Conservation (phyloP, 2,888 invertebrate species). For the Odontomyia ornata region DNA sequence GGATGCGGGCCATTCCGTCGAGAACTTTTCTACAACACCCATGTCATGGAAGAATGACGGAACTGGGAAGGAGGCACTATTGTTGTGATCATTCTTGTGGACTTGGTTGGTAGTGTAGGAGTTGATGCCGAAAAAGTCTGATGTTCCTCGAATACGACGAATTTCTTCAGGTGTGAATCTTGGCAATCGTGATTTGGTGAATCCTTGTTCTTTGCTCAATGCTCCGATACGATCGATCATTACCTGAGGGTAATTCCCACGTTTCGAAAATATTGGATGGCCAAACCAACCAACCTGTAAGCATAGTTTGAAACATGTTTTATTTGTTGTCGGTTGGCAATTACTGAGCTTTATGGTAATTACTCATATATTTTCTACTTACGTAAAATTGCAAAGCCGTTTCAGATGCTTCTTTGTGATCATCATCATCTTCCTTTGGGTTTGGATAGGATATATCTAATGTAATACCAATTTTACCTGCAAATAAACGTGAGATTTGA, state of each 20-base stretch:
- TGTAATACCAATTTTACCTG: constrained; percentile 71
- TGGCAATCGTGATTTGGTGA: constrained; percentile 70
- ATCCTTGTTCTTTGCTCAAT: constrained; percentile 70
- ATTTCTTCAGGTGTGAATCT: constrained; percentile 70
- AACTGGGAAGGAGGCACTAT: constrained; percentile 59
- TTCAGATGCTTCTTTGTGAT: constrained; percentile 71
- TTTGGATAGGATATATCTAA: constrained; percentile 71
- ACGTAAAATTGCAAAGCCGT: constrained; percentile 70
- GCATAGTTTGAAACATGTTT: too few relatives aligned
- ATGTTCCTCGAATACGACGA: constrained; percentile 68
- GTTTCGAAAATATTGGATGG: constrained; percentile 71
- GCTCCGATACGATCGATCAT: constrained; percentile 70
- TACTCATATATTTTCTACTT: constrained; percentile 55
- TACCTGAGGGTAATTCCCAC: constrained; percentile 73
- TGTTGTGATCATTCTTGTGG: constrained; percentile 62
- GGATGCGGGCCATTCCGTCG: constrained; percentile 70
- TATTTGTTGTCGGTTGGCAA: too few relatives aligned
- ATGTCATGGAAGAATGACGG: constrained; percentile 72
- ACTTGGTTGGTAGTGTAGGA: constrained; percentile 72
- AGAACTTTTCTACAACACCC: constrained; percentile 68
- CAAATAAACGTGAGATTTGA: too few relatives aligned
- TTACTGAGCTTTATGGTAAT: too few relatives aligned
- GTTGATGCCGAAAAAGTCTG: constrained; percentile 80
- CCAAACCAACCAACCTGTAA: constrained; percentile 72
- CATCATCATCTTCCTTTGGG: constrained; percentile 66